Evolutionary conservation across 2,113 vertebrate species (phyloP).

Genomic region (Colius striatus): DNA sequence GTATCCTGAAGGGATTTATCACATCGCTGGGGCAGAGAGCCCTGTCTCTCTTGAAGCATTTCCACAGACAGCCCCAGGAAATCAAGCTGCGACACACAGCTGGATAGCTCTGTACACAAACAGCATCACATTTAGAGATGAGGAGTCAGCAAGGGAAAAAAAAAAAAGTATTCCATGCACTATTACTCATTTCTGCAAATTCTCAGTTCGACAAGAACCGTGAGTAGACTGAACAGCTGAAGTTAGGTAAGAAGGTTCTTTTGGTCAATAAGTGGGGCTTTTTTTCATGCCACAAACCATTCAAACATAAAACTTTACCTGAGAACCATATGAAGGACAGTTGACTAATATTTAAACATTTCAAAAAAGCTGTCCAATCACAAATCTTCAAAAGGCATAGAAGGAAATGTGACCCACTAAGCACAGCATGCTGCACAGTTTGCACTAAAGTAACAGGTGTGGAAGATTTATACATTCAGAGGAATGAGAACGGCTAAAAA

Average conservation of each 20-base stretch:
- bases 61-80: constrained; percentile 3
- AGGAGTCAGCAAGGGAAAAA: not conserved
- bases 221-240: not conserved
- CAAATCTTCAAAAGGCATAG: not conserved
- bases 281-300: not conserved
- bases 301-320: not conserved
- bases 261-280: not conserved
- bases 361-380: not conserved
- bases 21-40: not conserved
- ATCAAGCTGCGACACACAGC: constrained; percentile 33
- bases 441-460: constrained; percentile 21
- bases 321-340: not conserved
- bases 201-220: not conserved
- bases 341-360: not conserved
- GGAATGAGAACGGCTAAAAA: constrained; percentile 12
- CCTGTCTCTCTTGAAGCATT: not conserved
- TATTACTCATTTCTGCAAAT: not conserved
- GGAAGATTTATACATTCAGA: not conserved
- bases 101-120: constrained; percentile 22
- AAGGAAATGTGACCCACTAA: not conserved
- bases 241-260: not conserved
- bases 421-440: not conserved
- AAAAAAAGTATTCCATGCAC: not conserved
- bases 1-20: constrained; percentile 8
- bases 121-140: not conserved